Percentiles rank a stretch among this genome's conserved stretches.
Conservation (phyloP, 2,113 vertebrate species). For the Climacteris rufus region DNA sequence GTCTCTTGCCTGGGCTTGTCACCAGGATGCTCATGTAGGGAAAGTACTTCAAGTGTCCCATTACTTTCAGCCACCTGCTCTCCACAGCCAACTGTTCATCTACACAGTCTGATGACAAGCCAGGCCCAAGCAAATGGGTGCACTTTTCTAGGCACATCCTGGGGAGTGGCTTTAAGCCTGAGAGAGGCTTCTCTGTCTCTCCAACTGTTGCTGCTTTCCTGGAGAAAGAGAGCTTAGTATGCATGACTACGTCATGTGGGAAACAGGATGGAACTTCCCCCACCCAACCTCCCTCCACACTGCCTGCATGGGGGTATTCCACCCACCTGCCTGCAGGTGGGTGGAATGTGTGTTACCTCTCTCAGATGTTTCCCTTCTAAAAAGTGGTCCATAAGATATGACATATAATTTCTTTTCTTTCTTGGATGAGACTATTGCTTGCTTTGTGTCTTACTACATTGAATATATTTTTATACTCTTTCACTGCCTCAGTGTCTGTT, state of each 20-base stretch:
- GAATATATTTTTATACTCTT: neutral
- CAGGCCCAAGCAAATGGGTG: fast-evolving
- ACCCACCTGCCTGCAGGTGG: too few species aligned
- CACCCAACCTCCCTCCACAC: fast-evolving
- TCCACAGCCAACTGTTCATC: neutral
- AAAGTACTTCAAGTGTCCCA: neutral
- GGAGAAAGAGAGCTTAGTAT: neutral
- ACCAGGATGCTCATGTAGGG: fast-evolving
- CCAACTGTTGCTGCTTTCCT: neutral
- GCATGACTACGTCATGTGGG: fast-evolving
- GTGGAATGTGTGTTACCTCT: fast-evolving
- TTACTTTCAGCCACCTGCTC: neutral
- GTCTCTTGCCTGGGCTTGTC: neutral
- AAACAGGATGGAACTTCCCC: neutral
- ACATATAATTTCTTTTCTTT: neutral
- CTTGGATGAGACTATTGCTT: neutral
- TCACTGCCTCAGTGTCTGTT: neutral
- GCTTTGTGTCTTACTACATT: neutral
- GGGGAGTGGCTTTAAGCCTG: neutral
- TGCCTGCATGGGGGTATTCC: fast-evolving
- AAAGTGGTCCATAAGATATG: neutral
- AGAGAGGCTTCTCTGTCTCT: too few species aligned
- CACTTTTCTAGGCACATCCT: neutral
- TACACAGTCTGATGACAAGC: neutral
- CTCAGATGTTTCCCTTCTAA: neutral